Conservation (phyloP, 2,797 vertebrate species). For the Poeciliopsis gracilis region DNA sequence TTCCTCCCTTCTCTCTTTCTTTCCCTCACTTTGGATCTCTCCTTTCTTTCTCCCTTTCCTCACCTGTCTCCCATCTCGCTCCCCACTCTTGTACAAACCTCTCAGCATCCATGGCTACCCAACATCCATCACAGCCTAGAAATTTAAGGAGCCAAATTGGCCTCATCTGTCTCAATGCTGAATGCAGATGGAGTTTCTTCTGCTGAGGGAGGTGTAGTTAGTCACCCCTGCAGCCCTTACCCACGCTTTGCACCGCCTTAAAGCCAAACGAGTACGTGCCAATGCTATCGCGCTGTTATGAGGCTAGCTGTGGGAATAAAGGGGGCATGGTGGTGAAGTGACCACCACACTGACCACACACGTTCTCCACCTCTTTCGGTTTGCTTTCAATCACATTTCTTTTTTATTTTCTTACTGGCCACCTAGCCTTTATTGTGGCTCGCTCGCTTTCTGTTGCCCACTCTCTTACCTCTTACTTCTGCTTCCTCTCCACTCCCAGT, state of each 20-base stretch:
- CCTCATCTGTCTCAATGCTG: slow-evolving; percentile 99
- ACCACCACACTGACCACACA: slow-evolving; percentile 72
- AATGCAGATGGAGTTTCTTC: slow-evolving; percentile 99
- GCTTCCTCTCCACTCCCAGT: slow-evolving; percentile 41
- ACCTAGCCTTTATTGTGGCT: slow-evolving; percentile 38
- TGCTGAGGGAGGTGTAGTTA: slow-evolving; percentile 95
- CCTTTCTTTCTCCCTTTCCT: slow-evolving; percentile 50
- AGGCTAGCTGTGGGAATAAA: slow-evolving; percentile 53
- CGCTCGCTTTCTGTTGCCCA: slow-evolving; percentile 41
- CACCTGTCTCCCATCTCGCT: slow-evolving; percentile 55
- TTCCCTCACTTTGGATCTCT: slow-evolving; percentile 35
- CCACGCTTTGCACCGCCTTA: slow-evolving; percentile 66
- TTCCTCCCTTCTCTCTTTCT: slow-evolving; percentile 40
- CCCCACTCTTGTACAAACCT: slow-evolving; percentile 63
- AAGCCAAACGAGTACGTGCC: slow-evolving; percentile 49
- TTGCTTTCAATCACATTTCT: slow-evolving; percentile 62
- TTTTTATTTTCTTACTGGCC: slow-evolving; percentile 45
- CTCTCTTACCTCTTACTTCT: slow-evolving; percentile 25
- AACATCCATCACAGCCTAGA: slow-evolving; percentile 99
- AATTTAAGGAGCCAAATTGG: slow-evolving; percentile 99
- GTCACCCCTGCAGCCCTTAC: slow-evolving; percentile 89
- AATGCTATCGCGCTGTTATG: slow-evolving; percentile 38
- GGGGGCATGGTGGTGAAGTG: slow-evolving; percentile 59
- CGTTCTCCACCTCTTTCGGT: slow-evolving; percentile 49
- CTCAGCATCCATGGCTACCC: slow-evolving; percentile 86